Evolutionary conservation across 2,888 invertebrate species (phyloP), one percentile per base, ranked within the genome.

Genomic region (Miltochrista miniata): DNA sequence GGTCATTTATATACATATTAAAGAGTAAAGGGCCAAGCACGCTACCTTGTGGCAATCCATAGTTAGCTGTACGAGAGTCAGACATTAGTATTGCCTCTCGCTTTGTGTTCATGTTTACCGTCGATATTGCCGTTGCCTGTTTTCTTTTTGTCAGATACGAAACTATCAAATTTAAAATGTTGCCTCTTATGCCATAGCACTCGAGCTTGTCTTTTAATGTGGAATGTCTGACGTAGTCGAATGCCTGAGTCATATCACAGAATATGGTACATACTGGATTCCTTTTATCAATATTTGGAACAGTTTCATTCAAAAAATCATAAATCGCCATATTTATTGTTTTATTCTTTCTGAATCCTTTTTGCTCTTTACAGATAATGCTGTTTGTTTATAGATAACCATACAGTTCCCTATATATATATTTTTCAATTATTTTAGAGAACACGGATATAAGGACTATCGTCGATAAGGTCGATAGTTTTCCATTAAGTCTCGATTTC

Each of bases 291-390:
- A 43, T 31, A 18, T 33, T 34, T 2, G 10, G 2, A 7, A 43
- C 13, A 8, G 31, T 43, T 13, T 3, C 14, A 1, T 34, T 14
- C 31, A 43, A 15, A 8, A 43, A 34, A 9, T 43, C 43, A 43
- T 34, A 43, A 15, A 43, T 33, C 12, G 43, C 43, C 15, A 11
- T 34, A 15, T 43, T 43, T 11, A 43, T 43, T 7, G 3, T 34
- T 34, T 43, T 43, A 34, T 34, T 34, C 31, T 43, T 43, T 11
- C 43, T 0, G 12, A 43, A 43, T n/a, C 43, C 41, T n/a, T 13
- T 47, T 34, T 34, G 43, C 31, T 43, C 43, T 0, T 13, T n/a
- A 43, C 10, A 8, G 8, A 31, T 8, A 5, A 31, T 31, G 8
- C 8, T 31, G 2, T 31, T 31, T 4, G 18, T 31, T 31, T 31